Base-by-base conservation (phyloP, 1,140 invertebrate species). In the Asbolus verrucosus region DNA sequence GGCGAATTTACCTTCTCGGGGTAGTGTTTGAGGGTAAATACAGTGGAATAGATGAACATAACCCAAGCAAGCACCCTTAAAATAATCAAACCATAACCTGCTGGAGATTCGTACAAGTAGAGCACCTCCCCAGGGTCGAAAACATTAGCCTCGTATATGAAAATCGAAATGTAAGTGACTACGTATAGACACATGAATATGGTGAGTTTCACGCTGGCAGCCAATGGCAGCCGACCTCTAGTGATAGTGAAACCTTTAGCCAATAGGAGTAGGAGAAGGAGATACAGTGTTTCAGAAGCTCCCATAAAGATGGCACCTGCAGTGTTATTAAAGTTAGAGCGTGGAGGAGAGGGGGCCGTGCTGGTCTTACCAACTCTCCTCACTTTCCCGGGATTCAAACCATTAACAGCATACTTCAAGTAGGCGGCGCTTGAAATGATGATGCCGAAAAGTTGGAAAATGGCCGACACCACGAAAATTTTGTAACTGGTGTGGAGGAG, bases 241-340 rank as follows among this genome's bases (percentile, higher is more conserved):
- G 95, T 97, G 8, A 97, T 90, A 0, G 95, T 97, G 77, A 91
- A 97, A 1, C 95, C 95, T 81, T 97, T 94, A 0, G 91, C 94
- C 77, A 96, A 83, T 11, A 97, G 81, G 15, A 97, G 83, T 18
- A 97, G 83, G 24, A 97, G 82, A 0, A 95, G 76, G 0, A 96
- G 83, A 73, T 93, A 95, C 1, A 87, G 80, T 50, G 88, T 89
- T 78, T 90, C 92, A 46, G 91, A 90, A 9, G 87, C 80, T 0
- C 91, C 87, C 81, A 91, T 89, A 54, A 92, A 83, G 18, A 93
- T 83, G 75, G 89, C 86, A 24, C 90, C 93, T 92, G 80, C 21
- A 84, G 82, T 74, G 46, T 19, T 38, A n/a, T 21, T 65, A 19
- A 39, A 46, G 43, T 65, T 15, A 36, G 2, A 27, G 33, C 4